Evolutionary conservation across 2,113 vertebrate species (phyloP).

Genomic region (Sarotherodon lohbergeri): DNA sequence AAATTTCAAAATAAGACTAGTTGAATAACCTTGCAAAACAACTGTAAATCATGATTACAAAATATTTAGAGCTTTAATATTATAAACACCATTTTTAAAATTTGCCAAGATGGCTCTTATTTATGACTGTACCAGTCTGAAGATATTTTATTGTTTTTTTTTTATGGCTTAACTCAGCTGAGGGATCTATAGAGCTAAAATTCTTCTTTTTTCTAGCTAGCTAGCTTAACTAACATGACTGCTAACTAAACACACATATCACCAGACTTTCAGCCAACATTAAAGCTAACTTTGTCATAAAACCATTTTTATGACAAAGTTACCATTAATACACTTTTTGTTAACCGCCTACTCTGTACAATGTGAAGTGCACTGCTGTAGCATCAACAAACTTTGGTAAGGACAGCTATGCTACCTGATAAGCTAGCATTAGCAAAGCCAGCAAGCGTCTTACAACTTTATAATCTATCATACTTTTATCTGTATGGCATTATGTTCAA

Average conservation of each 20-base stretch:
- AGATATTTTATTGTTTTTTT: not conserved
- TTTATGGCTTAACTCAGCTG: not conserved
- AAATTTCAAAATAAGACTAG: conserved; percentile 1
- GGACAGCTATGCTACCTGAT: not conserved
- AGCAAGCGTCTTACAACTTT: not conserved
- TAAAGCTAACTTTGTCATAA: not conserved
- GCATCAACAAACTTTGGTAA: too few relatives aligned
- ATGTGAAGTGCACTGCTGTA: not conserved
- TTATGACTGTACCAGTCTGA: not conserved
- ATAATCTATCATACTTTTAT: too few relatives aligned
- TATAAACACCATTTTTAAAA: not conserved
- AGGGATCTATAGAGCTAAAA: not conserved
- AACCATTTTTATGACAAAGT: not conserved
- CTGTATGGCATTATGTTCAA: not conserved
- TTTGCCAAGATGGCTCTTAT: not conserved
- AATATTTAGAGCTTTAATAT: not conserved
- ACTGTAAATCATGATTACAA: not conserved
- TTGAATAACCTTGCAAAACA: not conserved
- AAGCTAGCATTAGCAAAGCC: not conserved
- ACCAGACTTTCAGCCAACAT: not conserved
- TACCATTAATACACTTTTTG: not conserved
- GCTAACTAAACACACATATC: not conserved
- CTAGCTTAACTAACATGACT: not conserved
- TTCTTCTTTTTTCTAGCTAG: not conserved
- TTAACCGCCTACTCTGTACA: not conserved